Conservation (phyloP, 2,888 invertebrate species). For the Eulithis testata region DNA sequence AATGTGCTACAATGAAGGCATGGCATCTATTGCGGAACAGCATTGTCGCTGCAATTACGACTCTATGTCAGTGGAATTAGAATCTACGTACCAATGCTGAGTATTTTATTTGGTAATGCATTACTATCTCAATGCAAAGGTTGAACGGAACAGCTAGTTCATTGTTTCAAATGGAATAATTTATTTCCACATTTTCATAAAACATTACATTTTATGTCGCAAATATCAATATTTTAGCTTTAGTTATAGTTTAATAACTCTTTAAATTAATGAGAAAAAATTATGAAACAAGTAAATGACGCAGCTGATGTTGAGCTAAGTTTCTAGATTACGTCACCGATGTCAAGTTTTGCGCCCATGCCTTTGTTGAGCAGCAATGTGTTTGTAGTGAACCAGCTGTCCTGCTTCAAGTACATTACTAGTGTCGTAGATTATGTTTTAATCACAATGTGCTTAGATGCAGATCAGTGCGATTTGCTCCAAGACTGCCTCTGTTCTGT, state of each 20-base stretch:
- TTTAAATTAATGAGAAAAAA: too few relatives aligned
- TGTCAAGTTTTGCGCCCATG: too few relatives aligned
- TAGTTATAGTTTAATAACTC: too few relatives aligned
- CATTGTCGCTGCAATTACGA: constrained; percentile 14
- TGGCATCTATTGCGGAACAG: constrained; percentile 18
- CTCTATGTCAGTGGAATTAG: constrained; percentile 22
- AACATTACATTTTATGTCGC: too few relatives aligned
- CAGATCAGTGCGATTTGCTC: constrained; percentile 37
- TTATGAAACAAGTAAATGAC: too few relatives aligned
- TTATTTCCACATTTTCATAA: not conserved
- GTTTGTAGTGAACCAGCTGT: constrained; percentile 16
- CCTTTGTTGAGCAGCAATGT: too few relatives aligned
- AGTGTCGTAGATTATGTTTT: constrained; percentile 38
- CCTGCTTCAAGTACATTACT: not conserved
- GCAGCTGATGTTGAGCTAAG: too few relatives aligned
- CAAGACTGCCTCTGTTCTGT: constrained; percentile 22
- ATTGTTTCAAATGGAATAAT: not conserved
- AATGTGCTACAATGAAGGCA: constrained; percentile 20
- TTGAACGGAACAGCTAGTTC: constrained; percentile 8
- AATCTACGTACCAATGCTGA: constrained; percentile 20
- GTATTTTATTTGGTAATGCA: constrained; percentile 30
- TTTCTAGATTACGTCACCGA: too few relatives aligned
- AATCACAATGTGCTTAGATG: constrained; percentile 38
- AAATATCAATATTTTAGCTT: too few relatives aligned
- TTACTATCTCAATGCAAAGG: constrained; percentile 8